Evolutionary conservation across 2,797 vertebrate species (phyloP).

Genomic region (Onychomys torridus): DNA sequence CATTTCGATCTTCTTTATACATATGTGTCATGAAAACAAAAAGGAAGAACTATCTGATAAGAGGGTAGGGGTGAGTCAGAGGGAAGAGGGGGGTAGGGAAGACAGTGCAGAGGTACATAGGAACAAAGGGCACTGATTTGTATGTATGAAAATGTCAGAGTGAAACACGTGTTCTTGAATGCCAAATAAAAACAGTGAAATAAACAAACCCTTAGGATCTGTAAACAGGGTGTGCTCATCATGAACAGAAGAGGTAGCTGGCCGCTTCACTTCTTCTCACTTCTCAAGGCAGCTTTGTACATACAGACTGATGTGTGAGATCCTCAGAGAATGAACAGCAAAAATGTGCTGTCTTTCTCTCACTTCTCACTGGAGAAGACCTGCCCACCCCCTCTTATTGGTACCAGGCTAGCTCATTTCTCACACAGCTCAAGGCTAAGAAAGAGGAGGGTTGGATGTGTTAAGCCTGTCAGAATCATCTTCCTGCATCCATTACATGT

Average conservation of each 20-base stretch:
- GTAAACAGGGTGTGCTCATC: neutral
- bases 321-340: slow-evolving; percentile 61
- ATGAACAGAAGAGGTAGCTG: neutral
- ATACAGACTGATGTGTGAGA: neutral
- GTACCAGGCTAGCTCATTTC: slow-evolving; percentile 68
- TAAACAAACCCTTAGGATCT: neutral
- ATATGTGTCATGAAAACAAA: neutral
- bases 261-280: neutral
- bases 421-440: neutral
- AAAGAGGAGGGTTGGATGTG: slow-evolving; percentile 52
- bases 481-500: slow-evolving; percentile 65
- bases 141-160: neutral
- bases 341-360: slow-evolving; percentile 12
- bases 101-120: accelerated
- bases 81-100: neutral
- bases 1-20: neutral
- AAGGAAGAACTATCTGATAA: neutral
- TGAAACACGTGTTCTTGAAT: neutral
- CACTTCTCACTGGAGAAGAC: slow-evolving; percentile 54
- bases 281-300: neutral
- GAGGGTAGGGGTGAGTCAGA: neutral
- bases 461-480: slow-evolving; percentile 61
- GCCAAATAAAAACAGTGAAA: neutral
- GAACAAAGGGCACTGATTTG: neutral
- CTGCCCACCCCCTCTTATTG: slow-evolving; percentile 40